phyloP scores from a whole-genome alignment of 2,888 invertebrate genomes.

The Troglohyphantes excavatus region DNA sequence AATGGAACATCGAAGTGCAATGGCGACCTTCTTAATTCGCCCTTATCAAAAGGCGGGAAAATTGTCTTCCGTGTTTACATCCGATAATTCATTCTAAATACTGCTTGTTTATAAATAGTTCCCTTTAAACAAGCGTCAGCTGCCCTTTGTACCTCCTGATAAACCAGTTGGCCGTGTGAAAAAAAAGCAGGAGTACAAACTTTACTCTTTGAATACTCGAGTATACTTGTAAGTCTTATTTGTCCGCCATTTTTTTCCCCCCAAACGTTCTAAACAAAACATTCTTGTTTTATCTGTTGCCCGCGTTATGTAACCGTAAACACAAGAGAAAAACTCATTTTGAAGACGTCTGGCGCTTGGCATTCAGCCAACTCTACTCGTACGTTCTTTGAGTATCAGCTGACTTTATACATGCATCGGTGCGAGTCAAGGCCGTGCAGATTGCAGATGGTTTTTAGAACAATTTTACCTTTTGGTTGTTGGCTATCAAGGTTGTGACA shows the following conservation, averaged over 20 bases:
- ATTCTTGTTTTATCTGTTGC: conserved; percentile 39
- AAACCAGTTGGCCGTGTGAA: conserved; percentile 34
- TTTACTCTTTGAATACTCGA: conserved; percentile 49
- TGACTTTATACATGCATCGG: conserved; percentile 72
- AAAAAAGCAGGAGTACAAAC: conserved; percentile 1
- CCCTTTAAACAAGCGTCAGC: conserved; percentile 9
- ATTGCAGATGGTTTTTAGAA: conserved; percentile 74
- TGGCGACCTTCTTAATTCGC: background rate
- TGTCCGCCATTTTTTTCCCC: conserved; percentile 34
- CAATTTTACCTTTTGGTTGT: conserved; percentile 75
- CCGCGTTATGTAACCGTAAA: conserved; percentile 76
- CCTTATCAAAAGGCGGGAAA: conserved; percentile 61
- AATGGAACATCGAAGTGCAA: background rate
- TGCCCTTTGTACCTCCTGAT: conserved; percentile 62
- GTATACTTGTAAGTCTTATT: background rate
- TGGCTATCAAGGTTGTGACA: conserved; percentile 70
- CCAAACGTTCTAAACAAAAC: conserved; percentile 52
- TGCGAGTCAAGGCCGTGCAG: conserved; percentile 75
- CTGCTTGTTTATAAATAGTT: conserved; percentile 61
- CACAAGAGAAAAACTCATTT: conserved; percentile 11
- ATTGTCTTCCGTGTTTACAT: conserved; percentile 40
- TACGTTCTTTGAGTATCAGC: conserved; percentile 71
- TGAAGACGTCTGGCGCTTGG: conserved; percentile 45
- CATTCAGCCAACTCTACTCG: conserved; percentile 65
- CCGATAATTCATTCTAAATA: conserved; percentile 22